Evolutionary conservation across 2,113 vertebrate species (phyloP).

Genomic region (Recurvirostra avosetta): DNA sequence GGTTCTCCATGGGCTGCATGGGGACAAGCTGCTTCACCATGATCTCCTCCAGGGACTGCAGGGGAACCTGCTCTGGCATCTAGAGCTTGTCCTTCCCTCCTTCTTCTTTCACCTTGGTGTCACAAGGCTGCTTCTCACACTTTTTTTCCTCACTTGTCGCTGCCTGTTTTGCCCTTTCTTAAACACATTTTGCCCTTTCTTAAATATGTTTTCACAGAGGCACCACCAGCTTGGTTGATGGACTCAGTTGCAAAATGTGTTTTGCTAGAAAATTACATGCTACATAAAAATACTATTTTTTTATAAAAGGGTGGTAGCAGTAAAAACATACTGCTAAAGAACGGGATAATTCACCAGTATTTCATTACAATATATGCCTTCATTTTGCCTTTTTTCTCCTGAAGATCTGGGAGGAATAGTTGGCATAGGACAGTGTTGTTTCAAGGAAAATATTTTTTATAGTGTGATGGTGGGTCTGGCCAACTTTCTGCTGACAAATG

Average conservation of each 20-base stretch:
- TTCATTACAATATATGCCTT: background rate
- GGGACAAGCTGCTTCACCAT: background rate
- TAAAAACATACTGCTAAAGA: background rate
- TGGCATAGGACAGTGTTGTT: background rate
- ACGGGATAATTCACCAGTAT: background rate
- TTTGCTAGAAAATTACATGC: background rate
- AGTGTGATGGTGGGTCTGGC: background rate
- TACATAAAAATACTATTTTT: background rate
- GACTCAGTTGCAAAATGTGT: background rate
- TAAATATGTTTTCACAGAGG: background rate
- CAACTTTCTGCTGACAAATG: background rate
- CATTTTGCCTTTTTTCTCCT: background rate
- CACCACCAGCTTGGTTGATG: background rate
- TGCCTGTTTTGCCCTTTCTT: background rate
- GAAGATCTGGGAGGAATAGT: background rate
- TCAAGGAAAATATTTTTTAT: background rate
- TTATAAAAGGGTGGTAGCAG: background rate
- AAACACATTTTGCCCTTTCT: background rate
- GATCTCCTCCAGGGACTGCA: background rate
- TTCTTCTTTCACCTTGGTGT: background rate
- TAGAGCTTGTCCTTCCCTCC: background rate
- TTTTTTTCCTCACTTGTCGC: background rate
- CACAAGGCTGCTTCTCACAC: background rate
- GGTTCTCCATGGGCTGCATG: background rate
- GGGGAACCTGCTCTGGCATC: accelerated